A percentile compares a stretch with the other conserved stretches of the same genome.
Evolutionary conservation across 2,888 invertebrate genomes (phyloP).

Genomic region (Leucania comma): DNA sequence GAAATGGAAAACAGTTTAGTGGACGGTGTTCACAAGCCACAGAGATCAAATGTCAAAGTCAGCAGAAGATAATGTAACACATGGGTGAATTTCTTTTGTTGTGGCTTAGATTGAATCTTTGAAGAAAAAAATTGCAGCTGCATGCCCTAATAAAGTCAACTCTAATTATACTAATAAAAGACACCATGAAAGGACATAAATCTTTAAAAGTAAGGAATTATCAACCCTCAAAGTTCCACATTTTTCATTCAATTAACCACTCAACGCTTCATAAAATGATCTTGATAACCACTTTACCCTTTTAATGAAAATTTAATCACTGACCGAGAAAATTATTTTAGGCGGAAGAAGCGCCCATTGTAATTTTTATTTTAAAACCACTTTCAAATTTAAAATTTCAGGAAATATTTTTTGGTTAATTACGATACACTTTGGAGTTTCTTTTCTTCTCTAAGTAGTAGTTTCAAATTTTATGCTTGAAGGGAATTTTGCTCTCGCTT

Average conservation of each 20-base stretch:
- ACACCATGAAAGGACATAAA: slow-evolving; percentile 34
- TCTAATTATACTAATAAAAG: slow-evolving; percentile 15
- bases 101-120: background rate
- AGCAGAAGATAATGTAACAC: too few species aligned
- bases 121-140: background rate
- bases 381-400: slow-evolving; percentile 6
- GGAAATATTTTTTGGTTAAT: background rate
- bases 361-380: slow-evolving; percentile 23
- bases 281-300: slow-evolving; percentile 63
- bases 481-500: too few species aligned
- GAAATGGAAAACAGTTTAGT: background rate
- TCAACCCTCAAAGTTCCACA: slow-evolving; percentile 46
- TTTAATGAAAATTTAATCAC: slow-evolving; percentile 67
- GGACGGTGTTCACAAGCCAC: background rate
- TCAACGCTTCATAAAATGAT: slow-evolving; percentile 59
- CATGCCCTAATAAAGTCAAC: slow-evolving; percentile 1
- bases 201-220: slow-evolving; percentile 46
- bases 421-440: background rate
- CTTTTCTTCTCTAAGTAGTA: too few species aligned
- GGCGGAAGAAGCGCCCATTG: slow-evolving; percentile 25
- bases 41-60: background rate
- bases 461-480: too few species aligned
- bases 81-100: background rate
- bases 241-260: slow-evolving; percentile 68
- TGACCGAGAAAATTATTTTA: slow-evolving; percentile 52